Conservation (phyloP, 1,140 invertebrate species). For the Hyposmocoma kahamanoa region DNA sequence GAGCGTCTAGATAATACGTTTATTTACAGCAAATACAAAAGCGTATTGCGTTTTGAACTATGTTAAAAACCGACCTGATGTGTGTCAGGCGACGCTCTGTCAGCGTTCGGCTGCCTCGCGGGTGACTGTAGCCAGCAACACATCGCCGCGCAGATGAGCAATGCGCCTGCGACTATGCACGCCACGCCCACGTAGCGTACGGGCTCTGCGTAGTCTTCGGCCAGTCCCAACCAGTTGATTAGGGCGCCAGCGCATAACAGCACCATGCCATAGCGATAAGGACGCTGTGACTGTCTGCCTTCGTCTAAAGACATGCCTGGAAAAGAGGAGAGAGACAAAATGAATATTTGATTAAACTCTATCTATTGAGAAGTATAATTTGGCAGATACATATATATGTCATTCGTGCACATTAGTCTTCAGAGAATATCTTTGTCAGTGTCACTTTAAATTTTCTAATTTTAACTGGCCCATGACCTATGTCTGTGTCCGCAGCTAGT, state of each 20-base stretch:
- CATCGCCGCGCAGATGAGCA: constrained; percentile 84
- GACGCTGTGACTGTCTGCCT: constrained; percentile 77
- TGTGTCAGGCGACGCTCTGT: constrained; percentile 57
- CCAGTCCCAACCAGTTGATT: constrained; percentile 84
- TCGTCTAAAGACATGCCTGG: constrained; percentile 79
- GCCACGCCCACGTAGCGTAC: constrained; percentile 84
- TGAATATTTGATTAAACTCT: no score
- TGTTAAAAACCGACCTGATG: constrained; percentile 56
- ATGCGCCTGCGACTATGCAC: constrained; percentile 82
- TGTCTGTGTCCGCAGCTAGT: no score
- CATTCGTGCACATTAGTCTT: no score
- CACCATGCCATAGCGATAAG: constrained; percentile 84
- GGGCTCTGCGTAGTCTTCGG: constrained; percentile 81
- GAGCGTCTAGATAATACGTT: no score
- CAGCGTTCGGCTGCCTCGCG: constrained; percentile 62
- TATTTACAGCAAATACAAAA: no score
- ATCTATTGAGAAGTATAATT: no score
- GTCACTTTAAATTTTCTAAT: no score
- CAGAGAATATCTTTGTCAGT: no score
- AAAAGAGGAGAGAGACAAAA: constrained; percentile 48
- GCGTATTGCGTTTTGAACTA: no score
- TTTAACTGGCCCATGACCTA: no score
- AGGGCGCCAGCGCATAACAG: constrained; percentile 83
- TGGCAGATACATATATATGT: no score
- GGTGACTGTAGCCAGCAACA: constrained; percentile 84